Conservation (phyloP, 1,140 invertebrate genomes). For the Campoletis sonorensis region DNA sequence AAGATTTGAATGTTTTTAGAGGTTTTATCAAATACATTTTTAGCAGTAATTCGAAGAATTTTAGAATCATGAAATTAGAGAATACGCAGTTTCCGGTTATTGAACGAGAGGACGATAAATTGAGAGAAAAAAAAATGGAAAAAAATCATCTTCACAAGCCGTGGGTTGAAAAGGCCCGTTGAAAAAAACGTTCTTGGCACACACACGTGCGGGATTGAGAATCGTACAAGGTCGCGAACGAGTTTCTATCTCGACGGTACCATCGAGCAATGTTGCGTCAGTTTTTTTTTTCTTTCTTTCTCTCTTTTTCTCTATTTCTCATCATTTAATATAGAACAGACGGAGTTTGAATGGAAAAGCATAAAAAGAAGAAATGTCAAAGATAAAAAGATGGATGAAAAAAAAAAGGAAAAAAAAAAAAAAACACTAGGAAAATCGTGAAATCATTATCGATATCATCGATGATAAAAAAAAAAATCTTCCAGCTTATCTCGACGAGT, state of each 20-base stretch:
- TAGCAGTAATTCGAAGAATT: too few species aligned
- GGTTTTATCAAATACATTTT: too few species aligned
- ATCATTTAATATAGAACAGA: conserved; percentile 43
- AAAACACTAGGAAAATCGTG: too few species aligned
- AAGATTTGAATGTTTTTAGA: too few species aligned
- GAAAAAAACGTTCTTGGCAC: neutral
- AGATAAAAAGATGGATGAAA: conserved; percentile 10
- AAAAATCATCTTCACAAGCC: too few species aligned
- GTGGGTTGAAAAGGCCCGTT: too few species aligned
- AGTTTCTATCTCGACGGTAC: conserved; percentile 17
- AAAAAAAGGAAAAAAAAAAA: conserved; percentile 14
- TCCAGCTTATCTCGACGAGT: too few species aligned
- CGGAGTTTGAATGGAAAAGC: conserved; percentile 40
- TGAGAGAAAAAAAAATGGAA: too few species aligned
- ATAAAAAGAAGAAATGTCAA: neutral
- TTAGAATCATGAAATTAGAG: too few species aligned
- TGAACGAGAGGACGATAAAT: neutral
- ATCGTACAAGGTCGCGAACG: neutral
- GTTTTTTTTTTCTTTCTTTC: conserved; percentile 15
- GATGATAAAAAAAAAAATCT: too few species aligned
- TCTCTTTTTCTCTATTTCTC: too few species aligned
- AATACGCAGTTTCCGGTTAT: too few species aligned
- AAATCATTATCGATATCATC: neutral
- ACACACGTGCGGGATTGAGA: neutral
- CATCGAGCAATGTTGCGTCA: neutral